Evolutionary conservation across 2,888 invertebrate species (phyloP), one percentile per base, ranked within the genome.

Genomic region (Herminia tarsipennalis): DNA sequence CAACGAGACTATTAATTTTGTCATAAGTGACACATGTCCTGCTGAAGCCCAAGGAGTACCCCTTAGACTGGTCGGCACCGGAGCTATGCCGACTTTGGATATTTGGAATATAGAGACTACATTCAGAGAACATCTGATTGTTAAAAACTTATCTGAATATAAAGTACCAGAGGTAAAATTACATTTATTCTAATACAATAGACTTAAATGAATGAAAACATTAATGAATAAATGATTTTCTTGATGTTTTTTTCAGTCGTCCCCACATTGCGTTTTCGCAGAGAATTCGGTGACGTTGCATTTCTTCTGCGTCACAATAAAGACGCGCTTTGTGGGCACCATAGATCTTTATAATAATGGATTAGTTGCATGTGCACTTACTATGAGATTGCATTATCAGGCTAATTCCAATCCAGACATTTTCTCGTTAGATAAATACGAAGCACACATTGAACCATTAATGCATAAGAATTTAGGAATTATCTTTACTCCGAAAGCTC

Each of bases 61-160:
- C 1, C 63, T 94, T 0, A 86, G 62, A 24, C 66, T 94, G 3
- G 83, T 86, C 1, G 93, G 92, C 1, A 89, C 88, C 9, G 93
- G 93, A 13, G 92, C 91, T n/a, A 79, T 93, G 64, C 94, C 94
- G 0, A 79, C 78, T 5, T 69, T 94, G 40, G 92, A 94, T 67
- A 92, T 94, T 43, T 82, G 88, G 71, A 92, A 94, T 69, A 71
- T 92, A 13, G 87, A 92, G 38, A 88, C 85, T 1, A 93, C 94
- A 0, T 94, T 94, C 68, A 87, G 89, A 47, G 93, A 94, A 71
- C 93, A 93, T 63, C 84, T 92, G 12, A 86, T 94, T 45, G 92
- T 93, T 0, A 89, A 93, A 63, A 83, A 78, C 41, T 63, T 93
- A 32, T 66, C 82, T 0, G 92, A 93, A 48, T 93, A 93, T 54